These are phyloP conservation scores for Eupithecia abbreviata DNA, from an alignment of 2,888 invertebrate species.

Conservation along the genomic window DNA sequence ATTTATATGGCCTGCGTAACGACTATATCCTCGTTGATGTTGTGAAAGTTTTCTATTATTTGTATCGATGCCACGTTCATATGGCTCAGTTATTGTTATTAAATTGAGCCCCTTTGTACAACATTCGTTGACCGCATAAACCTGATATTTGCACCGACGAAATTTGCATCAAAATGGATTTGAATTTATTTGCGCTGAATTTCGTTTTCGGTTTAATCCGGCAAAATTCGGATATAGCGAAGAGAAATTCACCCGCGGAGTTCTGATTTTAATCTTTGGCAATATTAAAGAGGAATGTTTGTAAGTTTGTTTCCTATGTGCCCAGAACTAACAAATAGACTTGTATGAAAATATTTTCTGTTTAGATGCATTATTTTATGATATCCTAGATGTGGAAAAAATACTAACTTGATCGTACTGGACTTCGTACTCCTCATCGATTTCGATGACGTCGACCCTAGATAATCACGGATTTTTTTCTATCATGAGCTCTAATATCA, in stretches of 20 bases:
- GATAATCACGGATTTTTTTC: too few species aligned
- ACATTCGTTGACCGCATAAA: neutral
- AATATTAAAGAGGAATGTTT: neutral
- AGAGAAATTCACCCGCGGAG: neutral
- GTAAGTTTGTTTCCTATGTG: neutral
- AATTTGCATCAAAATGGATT: neutral
- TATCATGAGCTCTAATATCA: too few species aligned
- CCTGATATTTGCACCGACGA: neutral
- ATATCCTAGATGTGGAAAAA: too few species aligned
- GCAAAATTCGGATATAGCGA: neutral
- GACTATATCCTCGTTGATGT: neutral
- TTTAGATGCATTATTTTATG: too few species aligned
- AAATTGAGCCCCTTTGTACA: neutral
- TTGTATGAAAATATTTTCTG: neutral
- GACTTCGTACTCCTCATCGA: too few species aligned
- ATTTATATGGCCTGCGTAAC: too few species aligned
- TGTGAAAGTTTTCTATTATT: neutral
- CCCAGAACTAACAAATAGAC: neutral
- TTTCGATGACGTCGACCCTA: too few species aligned
- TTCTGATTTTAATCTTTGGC: neutral
- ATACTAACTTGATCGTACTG: too few species aligned
- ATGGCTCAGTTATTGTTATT: neutral
- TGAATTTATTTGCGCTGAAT: neutral
- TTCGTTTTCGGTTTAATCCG: slow-evolving; percentile 3
- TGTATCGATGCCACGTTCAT: neutral